phyloP scores from a whole-genome alignment of 2,888 invertebrate genomes.

The Plusia festucae region DNA sequence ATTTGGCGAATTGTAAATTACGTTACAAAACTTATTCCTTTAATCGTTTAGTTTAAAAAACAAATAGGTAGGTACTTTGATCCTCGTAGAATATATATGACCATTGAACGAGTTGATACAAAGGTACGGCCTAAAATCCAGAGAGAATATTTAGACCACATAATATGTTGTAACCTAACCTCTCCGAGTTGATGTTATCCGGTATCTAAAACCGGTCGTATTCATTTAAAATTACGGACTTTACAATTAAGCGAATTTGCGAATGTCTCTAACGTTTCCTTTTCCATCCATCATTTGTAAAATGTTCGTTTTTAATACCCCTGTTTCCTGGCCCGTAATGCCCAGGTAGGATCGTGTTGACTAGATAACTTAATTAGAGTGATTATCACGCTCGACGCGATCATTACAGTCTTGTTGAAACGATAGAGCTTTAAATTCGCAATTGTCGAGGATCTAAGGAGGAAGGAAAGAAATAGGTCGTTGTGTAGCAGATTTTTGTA shows the following conservation, averaged over 20 bases:
- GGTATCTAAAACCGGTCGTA: background rate
- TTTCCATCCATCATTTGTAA: background rate
- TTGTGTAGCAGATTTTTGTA: constrained; percentile 24
- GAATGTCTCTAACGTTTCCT: constrained; percentile 4
- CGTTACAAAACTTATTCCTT: too few relatives aligned
- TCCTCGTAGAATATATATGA: too few relatives aligned
- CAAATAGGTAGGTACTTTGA: too few relatives aligned
- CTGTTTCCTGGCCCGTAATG: constrained; percentile 28
- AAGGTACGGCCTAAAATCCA: background rate
- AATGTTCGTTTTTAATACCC: constrained; percentile 24
- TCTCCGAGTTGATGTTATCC: constrained; percentile 1
- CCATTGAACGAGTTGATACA: too few relatives aligned
- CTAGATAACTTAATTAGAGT: constrained; percentile 54
- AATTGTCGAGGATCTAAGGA: constrained; percentile 40
- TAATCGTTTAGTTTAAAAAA: too few relatives aligned
- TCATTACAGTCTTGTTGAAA: constrained; percentile 46
- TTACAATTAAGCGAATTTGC: constrained; percentile 2
- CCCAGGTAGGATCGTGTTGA: constrained; percentile 42
- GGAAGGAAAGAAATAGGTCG: constrained; percentile 36
- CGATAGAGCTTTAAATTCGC: constrained; percentile 42
- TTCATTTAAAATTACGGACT: constrained; percentile 3
- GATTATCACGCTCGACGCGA: constrained; percentile 48
- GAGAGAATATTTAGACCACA: background rate
- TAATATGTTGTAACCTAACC: constrained; percentile 1
- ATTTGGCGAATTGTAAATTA: too few relatives aligned